Conservation (phyloP, 2,797 vertebrate species). For the Lagocephalus sceleratus region DNA sequence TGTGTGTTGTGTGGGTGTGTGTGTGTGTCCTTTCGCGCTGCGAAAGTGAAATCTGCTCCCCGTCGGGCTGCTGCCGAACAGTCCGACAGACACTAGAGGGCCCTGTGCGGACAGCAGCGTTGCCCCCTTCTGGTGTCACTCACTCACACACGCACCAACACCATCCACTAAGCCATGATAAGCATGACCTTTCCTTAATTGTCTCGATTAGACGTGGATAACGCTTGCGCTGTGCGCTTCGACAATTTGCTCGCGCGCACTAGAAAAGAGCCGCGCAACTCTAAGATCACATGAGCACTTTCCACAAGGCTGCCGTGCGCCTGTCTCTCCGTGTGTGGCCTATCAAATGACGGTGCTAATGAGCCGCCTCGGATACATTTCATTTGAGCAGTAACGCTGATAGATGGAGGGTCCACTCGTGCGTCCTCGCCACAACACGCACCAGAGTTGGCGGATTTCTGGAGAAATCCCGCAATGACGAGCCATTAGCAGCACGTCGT, state of each 20-base stretch:
- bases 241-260: no score
- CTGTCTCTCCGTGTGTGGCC: constrained; percentile 30
- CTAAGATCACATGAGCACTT: neutral
- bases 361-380: constrained; percentile 40
- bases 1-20: constrained; percentile 1
- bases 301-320: constrained; percentile 1
- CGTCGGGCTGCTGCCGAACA: constrained; percentile 57
- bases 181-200: no score
- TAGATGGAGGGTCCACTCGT: constrained; percentile 15
- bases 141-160: neutral
- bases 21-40: constrained; percentile 16
- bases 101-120: constrained; percentile 69
- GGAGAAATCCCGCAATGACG: neutral
- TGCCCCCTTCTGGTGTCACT: constrained; percentile 45
- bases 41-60: constrained; percentile 27
- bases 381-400: constrained; percentile 6
- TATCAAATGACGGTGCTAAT: constrained; percentile 46
- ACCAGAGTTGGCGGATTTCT: neutral
- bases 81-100: constrained; percentile 88
- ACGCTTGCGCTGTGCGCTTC: no score
- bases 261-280: neutral
- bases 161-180: no score
- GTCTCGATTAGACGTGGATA: no score
- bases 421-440: constrained; percentile 1
- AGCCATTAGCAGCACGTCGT: constrained; percentile 16